These are phyloP conservation scores for Diadumene lineata DNA, from an alignment of 92 coral and sea anemone species.

Conservation along the genomic window DNA sequence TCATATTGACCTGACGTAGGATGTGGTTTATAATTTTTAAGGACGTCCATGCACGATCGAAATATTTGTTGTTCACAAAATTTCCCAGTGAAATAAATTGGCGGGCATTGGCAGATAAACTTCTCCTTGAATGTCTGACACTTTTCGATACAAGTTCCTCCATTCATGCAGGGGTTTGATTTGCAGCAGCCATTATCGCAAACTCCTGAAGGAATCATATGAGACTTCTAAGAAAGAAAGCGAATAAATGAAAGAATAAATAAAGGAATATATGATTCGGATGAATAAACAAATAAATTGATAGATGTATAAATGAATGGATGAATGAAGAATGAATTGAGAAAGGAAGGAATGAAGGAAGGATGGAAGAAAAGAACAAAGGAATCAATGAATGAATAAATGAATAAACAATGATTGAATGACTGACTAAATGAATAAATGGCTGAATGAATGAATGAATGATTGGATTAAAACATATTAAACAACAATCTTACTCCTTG, in stretches of 20 bases:
- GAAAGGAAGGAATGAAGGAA: too few species aligned
- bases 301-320: too few species aligned
- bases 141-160: conserved; percentile 33
- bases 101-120: conserved; percentile 28
- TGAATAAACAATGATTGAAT: too few species aligned
- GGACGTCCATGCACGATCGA: conserved; percentile 23
- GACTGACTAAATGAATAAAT: too few species aligned
- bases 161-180: conserved; percentile 41
- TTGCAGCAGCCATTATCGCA: conserved; percentile 20
- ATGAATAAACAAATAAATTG: too few species aligned
- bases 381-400: too few species aligned
- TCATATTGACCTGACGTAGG: not conserved
- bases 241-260: too few species aligned
- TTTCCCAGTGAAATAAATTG: conserved; percentile 2
- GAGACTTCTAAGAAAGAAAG: not conserved
- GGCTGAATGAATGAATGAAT: not conserved
- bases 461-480: not conserved
- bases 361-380: too few species aligned
- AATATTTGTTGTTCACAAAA: conserved; percentile 8
- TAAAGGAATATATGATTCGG: not conserved
- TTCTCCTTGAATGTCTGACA: conserved; percentile 17
- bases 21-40: not conserved
- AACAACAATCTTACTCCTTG: not conserved
- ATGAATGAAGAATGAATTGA: too few species aligned
- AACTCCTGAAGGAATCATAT: conserved; percentile 13